Conservation (phyloP, 1,140 invertebrate genomes). For the Saccostrea echinata region DNA sequence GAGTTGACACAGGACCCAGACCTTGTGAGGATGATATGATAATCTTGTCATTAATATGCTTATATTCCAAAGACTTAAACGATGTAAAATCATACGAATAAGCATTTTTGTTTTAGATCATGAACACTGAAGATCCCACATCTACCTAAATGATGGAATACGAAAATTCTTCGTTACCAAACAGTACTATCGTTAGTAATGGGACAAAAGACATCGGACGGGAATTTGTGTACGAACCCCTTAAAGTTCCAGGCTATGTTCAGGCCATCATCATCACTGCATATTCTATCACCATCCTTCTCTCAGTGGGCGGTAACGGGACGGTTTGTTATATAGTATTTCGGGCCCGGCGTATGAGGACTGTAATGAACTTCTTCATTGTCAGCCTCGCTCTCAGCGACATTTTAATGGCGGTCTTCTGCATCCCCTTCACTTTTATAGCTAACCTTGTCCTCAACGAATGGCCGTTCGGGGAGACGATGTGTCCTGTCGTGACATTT, state of each 20-base stretch:
- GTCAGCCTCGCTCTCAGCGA: constrained; percentile 97
- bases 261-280: constrained; percentile 72
- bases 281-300: constrained; percentile 70
- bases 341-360: constrained; percentile 90
- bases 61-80: not conserved
- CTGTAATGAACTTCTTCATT: constrained; percentile 97
- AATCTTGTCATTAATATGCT: no score
- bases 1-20: no score
- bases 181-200: constrained; percentile 1
- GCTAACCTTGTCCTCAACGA: constrained; percentile 90
- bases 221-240: constrained; percentile 40
- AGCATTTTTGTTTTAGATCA: not conserved
- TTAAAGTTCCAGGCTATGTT: constrained; percentile 62
- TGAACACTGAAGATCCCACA: not conserved
- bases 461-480: constrained; percentile 94
- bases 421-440: constrained; percentile 95
- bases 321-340: constrained; percentile 94
- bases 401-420: constrained; percentile 95
- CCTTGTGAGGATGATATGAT: no score
- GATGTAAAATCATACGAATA: not conserved
- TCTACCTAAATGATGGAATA: not conserved
- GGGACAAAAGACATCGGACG: not conserved
- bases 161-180: not conserved
- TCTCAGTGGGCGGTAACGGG: constrained; percentile 88
- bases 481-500: constrained; percentile 92